Conservation (phyloP, 92 coral and sea anemone species). For the Ricordea florida region DNA sequence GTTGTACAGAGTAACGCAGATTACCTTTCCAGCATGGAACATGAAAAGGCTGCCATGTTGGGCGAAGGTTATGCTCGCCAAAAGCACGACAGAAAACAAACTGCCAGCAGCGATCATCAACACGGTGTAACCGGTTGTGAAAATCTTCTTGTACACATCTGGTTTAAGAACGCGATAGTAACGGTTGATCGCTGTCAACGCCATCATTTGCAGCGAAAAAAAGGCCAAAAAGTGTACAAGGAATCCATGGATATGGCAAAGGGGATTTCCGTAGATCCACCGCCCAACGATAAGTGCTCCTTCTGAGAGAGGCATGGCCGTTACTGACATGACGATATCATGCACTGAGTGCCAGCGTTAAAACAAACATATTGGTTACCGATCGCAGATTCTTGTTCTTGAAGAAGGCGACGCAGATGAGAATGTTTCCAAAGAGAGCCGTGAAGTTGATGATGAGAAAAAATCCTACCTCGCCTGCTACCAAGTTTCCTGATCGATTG, state of each 20-base stretch:
- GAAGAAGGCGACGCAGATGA: slow-evolving; percentile 64
- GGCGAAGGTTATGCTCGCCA: slow-evolving; percentile 39
- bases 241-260: slow-evolving; percentile 72
- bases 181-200: slow-evolving; percentile 78
- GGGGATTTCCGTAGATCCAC: slow-evolving; percentile 53
- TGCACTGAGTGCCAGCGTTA: slow-evolving; percentile 54
- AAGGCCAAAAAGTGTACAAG: slow-evolving; percentile 70
- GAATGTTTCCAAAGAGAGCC: slow-evolving; percentile 64
- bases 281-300: slow-evolving; percentile 52
- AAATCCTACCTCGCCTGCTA: slow-evolving; percentile 26
- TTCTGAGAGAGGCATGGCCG: slow-evolving; percentile 72
- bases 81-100: slow-evolving; percentile 30
- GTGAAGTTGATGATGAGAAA: slow-evolving; percentile 54
- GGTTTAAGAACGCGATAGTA: slow-evolving; percentile 64
- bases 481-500: slow-evolving; percentile 23
- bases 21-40: slow-evolving; percentile 76
- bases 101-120: slow-evolving; percentile 52
- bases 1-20: slow-evolving; percentile 54
- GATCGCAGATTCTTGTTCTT: slow-evolving; percentile 61
- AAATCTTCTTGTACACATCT: slow-evolving; percentile 47
- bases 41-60: slow-evolving; percentile 51
- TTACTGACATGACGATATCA: slow-evolving; percentile 71
- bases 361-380: slow-evolving; percentile 67
- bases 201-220: slow-evolving; percentile 81
- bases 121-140: slow-evolving; percentile 55